A percentile compares a stretch with the other conserved stretches of the same genome.
These are phyloP conservation scores for Mnemiopsis leidyi DNA, from an alignment of 37 sponge, comb jelly and placozoan species.

Conservation along the genomic window DNA sequence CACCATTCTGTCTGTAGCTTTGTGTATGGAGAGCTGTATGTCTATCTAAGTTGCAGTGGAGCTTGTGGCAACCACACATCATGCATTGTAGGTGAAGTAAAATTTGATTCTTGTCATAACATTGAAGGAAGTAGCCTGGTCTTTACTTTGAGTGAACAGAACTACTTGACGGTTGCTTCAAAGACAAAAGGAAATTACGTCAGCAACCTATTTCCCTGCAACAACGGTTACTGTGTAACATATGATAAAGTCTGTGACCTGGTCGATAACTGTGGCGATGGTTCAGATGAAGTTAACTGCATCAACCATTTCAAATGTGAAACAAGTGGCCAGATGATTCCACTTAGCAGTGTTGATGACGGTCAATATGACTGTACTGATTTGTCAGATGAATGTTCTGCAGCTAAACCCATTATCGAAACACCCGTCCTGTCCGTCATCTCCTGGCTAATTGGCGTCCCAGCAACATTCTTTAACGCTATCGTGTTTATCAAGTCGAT, in stretches of 20 bases:
- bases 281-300: too few relatives aligned
- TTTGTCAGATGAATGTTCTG: neutral
- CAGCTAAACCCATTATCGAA: neutral
- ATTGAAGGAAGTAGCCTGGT: neutral
- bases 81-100: neutral
- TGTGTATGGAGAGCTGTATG: neutral
- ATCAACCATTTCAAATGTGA: too few relatives aligned
- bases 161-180: neutral
- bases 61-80: neutral
- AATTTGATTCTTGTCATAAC: neutral
- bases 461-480: neutral
- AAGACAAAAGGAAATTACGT: neutral
- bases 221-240: too few relatives aligned
- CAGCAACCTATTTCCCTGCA: too few relatives aligned
- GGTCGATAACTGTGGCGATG: neutral
- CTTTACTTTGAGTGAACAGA: neutral
- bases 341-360: neutral
- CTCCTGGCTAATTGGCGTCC: neutral
- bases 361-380: neutral
- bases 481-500: neutral
- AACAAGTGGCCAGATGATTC: neutral
- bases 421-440: neutral
- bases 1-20: too few relatives aligned
- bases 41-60: neutral
- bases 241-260: too few relatives aligned